Evolutionary conservation across 2,888 invertebrate genomes (phyloP).

Genomic region (Galeruca laticollis): DNA sequence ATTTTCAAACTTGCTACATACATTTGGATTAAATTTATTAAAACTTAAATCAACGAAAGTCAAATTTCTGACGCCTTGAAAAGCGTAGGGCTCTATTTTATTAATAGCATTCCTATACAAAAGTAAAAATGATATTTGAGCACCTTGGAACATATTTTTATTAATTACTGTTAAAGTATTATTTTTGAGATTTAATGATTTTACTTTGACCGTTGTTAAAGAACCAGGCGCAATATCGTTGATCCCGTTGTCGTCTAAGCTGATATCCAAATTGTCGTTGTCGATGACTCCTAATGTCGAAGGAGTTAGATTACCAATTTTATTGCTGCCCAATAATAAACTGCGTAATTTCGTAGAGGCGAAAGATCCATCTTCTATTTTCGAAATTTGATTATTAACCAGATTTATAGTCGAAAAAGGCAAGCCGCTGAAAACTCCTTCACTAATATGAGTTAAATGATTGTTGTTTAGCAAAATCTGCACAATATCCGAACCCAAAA

Average conservation of each 20-base stretch:
- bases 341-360: neutral
- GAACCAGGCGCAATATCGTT: neutral
- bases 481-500: neutral
- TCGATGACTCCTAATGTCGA: neutral
- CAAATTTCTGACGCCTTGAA: neutral
- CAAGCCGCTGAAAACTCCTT: slow-evolving; percentile 1
- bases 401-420: neutral
- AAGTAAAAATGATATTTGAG: neutral
- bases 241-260: neutral
- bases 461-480: neutral
- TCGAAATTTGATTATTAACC: neutral
- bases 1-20: neutral
- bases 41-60: slow-evolving; percentile 4
- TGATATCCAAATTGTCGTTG: neutral
- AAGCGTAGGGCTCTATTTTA: neutral
- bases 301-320: neutral
- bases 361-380: neutral
- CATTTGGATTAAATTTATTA: neutral
- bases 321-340: neutral
- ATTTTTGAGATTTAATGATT: neutral
- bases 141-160: neutral
- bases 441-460: neutral
- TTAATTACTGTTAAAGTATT: neutral
- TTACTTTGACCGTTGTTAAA: neutral
- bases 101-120: neutral